These are phyloP conservation scores for Plumapathes pennacea DNA, from an alignment of 92 coral and sea anemone species.

Conservation along the genomic window DNA sequence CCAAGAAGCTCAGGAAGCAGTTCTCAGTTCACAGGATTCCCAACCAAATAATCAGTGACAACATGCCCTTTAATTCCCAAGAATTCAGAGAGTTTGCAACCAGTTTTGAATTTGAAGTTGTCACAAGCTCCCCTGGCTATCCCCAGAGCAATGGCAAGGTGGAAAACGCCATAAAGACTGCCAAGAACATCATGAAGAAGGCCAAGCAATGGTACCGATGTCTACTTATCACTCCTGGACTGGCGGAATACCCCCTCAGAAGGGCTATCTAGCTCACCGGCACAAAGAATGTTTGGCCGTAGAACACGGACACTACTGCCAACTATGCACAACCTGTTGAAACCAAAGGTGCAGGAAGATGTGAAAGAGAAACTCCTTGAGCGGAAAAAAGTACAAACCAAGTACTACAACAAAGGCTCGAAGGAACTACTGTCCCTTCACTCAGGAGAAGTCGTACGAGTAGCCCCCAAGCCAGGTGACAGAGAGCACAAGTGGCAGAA, in stretches of 20 bases:
- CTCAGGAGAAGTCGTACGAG: constrained; percentile 4
- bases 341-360: not conserved
- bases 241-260: constrained; percentile 18
- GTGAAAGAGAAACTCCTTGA: constrained; percentile 4
- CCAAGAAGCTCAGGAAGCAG: not conserved
- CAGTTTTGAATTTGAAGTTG: not conserved
- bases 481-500: not conserved
- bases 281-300: constrained; percentile 3
- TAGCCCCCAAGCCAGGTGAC: not conserved
- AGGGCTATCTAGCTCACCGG: constrained; percentile 1
- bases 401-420: not conserved
- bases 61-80: not conserved
- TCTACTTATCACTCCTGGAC: not conserved
- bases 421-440: constrained; percentile 3
- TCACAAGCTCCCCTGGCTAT: not conserved
- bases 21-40: constrained; percentile 8
- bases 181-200: constrained; percentile 11
- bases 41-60: constrained; percentile 6
- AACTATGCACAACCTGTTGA: not conserved
- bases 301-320: constrained; percentile 6
- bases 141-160: constrained; percentile 7
- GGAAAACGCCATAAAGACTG: constrained; percentile 3
- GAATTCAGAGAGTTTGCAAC: constrained; percentile 1
- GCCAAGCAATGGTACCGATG: constrained; percentile 5
- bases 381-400: constrained; percentile 1